Conservation (phyloP, 2,888 invertebrate species). For the Nemoura dubitans region DNA sequence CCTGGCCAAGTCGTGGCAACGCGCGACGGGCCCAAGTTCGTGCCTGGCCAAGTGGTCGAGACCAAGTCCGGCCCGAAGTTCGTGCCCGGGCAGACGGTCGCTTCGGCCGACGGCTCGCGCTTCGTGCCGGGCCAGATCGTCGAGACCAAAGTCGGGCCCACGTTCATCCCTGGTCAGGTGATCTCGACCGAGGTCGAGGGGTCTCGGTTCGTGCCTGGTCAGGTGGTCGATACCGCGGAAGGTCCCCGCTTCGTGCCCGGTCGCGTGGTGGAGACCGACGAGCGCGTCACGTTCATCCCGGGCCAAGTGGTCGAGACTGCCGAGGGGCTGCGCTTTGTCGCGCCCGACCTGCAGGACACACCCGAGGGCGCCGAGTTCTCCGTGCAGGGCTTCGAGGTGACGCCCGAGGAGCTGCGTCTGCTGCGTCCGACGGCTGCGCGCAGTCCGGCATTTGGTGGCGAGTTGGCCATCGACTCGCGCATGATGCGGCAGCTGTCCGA, state of each 20-base stretch:
- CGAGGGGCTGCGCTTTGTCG: conserved; percentile 70
- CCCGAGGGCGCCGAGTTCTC: conserved; percentile 75
- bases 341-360: conserved; percentile 73
- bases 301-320: conserved; percentile 65
- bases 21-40: conserved; percentile 74
- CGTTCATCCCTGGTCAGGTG: conserved; percentile 81
- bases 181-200: conserved; percentile 71
- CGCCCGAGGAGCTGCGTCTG: conserved; percentile 62
- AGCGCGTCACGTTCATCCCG: conserved; percentile 61
- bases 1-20: conserved; percentile 79
- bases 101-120: conserved; percentile 74
- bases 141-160: conserved; percentile 77
- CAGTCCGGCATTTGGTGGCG: conserved; percentile 62
- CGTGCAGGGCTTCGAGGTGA: conserved; percentile 73
- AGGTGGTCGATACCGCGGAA: conserved; percentile 77
- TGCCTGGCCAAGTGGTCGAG: conserved; percentile 80
- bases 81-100: conserved; percentile 76
- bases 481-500: conserved; percentile 73
- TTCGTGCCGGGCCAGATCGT: conserved; percentile 84
- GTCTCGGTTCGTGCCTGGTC: conserved; percentile 70
- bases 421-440: conserved; percentile 58
- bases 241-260: conserved; percentile 71
- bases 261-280: conserved; percentile 62
- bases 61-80: conserved; percentile 72
- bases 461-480: conserved; percentile 70